Evolutionary conservation across 2,888 invertebrate genomes (phyloP), one percentile per base, ranked within the genome.

Genomic region (Stomorhina lunata): DNA sequence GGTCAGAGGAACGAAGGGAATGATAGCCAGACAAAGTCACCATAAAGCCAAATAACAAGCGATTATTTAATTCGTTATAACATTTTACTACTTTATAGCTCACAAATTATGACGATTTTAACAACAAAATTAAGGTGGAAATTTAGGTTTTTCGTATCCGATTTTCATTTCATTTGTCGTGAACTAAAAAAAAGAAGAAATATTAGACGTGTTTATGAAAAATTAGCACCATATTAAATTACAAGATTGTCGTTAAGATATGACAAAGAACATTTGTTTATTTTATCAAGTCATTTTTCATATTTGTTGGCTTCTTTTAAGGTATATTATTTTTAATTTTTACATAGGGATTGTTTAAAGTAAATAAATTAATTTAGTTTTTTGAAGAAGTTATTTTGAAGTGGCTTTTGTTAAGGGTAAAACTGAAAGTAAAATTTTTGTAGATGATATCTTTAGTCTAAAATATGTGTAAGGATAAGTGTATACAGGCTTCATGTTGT

Each of bases 141-240:
- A n/a, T n/a, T n/a, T n/a, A n/a, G n/a, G n/a, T 45, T 43, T 15
- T 48, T 29, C 6, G 20, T 27, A 15, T 17, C 4, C 22, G 6
- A 4, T 10, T 37, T 9, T 37, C 5, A 43, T 37, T 50, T 2
- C 6, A 0, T 4, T 43, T 43, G 17, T 68, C 15, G 6, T 22
- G 10, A 22, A 34, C 32, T 27, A 20, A 20, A 43, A 66, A 34
- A 27, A 22, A n/a, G n/a, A n/a, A n/a, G n/a, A n/a, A n/a, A n/a
- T n/a, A 15, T 4, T 37, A 40, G 61, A 75, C 66, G 75, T 75
- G 78, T 71, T 81, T 76, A 71, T 61, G 40, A 79, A 68, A 81
- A 79, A 81, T 79, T 84, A 81, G 65, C 84, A 76, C 76, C 78
- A 76, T 71, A 81, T 84, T 76, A 76, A 79, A 81, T 84, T 81